Evolutionary conservation across 2,888 invertebrate genomes (phyloP).

Genomic region (Chouioia cunea): DNA sequence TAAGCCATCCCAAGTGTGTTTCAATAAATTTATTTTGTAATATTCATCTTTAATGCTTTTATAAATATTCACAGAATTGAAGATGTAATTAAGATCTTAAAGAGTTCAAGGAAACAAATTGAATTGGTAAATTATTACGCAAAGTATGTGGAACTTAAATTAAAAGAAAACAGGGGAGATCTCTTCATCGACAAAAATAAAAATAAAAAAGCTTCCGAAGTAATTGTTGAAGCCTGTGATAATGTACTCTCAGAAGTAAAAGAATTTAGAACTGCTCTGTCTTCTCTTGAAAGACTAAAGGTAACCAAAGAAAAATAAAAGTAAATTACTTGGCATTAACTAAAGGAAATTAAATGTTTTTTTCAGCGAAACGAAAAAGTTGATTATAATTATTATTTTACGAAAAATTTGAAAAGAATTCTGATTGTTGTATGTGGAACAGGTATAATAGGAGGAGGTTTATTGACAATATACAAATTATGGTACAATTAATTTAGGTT

Average conservation of each 20-base stretch:
- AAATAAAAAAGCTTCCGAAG: constrained; percentile 37
- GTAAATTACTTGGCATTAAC: no score
- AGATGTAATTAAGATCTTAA: constrained; percentile 30
- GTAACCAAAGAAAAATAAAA: neutral
- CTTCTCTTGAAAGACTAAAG: neutral
- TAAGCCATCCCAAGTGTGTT: neutral
- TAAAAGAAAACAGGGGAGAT: constrained; percentile 15
- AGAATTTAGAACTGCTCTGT: constrained; percentile 13
- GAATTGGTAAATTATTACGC: constrained; percentile 31
- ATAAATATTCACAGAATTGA: constrained; percentile 16
- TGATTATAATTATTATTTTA: no score
- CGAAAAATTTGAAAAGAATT: no score
- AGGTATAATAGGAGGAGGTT: no score
- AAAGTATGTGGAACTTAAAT: constrained; percentile 5
- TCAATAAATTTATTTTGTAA: neutral
- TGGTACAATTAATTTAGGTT: no score
- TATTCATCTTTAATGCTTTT: constrained; percentile 1
- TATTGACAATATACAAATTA: no score
- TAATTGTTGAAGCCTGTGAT: neutral
- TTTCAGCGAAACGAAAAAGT: constrained; percentile 12
- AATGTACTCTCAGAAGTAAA: constrained; percentile 20
- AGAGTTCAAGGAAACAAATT: constrained; percentile 12
- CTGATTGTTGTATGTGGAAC: no score
- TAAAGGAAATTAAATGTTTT: neutral
- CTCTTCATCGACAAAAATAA: constrained; percentile 33